Conservation (phyloP, 2,888 invertebrate genomes). For the Strigamia maritima region DNA sequence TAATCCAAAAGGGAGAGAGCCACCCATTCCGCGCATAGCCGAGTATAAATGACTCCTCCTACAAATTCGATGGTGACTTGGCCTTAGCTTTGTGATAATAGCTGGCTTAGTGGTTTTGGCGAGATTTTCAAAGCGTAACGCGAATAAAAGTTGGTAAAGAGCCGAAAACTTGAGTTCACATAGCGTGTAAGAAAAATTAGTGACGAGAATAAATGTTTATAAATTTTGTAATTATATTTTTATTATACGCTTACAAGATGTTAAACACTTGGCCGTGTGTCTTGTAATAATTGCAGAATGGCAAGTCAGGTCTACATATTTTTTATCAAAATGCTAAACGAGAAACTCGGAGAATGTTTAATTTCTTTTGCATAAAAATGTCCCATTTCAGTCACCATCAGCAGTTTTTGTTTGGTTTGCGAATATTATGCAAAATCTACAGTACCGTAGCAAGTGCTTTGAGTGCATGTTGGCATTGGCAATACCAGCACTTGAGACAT, state of each 20-base stretch:
- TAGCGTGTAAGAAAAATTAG: conserved; percentile 12
- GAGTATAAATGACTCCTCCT: conserved; percentile 8
- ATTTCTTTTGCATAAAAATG: no score
- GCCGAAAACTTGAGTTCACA: not conserved
- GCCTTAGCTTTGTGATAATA: conserved; percentile 17
- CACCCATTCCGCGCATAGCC: not conserved
- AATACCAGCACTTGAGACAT: no score
- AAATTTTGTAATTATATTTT: conserved; percentile 20
- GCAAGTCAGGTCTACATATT: not conserved
- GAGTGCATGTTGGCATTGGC: no score
- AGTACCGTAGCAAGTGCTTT: no score
- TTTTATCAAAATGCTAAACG: not conserved
- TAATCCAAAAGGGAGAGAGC: conserved; percentile 25
- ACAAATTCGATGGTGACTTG: not conserved
- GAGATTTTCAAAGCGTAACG: conserved; percentile 11
- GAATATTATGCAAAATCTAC: no score
- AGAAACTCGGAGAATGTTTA: not conserved
- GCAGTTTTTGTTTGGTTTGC: no score
- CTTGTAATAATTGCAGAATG: not conserved
- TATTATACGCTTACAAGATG: conserved; percentile 6
- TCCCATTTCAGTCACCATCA: no score
- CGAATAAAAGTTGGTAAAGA: conserved; percentile 12
- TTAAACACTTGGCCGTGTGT: not conserved
- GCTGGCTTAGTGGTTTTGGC: conserved; percentile 21
- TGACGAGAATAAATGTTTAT: conserved; percentile 20